Percentiles rank a stretch among this genome's conserved stretches.
These are phyloP conservation scores for Resseliella maxima DNA, from an alignment of 2,888 invertebrate genomes.

Conservation along the genomic window DNA sequence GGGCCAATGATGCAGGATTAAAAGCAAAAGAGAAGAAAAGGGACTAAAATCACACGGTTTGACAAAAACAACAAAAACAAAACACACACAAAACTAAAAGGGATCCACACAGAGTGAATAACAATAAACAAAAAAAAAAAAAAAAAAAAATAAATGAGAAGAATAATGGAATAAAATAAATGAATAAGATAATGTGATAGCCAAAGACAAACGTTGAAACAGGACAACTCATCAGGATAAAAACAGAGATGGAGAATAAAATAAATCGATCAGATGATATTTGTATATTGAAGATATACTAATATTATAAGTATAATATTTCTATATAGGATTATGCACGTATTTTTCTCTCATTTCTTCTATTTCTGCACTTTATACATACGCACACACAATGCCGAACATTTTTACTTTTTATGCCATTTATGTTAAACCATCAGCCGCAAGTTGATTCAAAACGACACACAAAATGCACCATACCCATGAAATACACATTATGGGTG, in stretches of 20 bases:
- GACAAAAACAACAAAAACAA: conserved; percentile 1
- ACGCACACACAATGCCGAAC: not conserved
- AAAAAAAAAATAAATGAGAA: not conserved
- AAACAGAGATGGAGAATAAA: conserved; percentile 20
- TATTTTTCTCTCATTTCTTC: not conserved
- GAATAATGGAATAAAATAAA: conserved; percentile 45
- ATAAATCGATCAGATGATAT: conserved; percentile 51
- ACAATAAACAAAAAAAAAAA: conserved; percentile 34
- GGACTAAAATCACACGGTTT: conserved; percentile 11
- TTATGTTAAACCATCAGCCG: not conserved
- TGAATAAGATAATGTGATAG: conserved; percentile 39
- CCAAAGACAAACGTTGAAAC: not conserved
- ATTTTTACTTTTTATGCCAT: conserved; percentile 40
- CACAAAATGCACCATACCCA: conserved; percentile 17
- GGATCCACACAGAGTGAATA: conserved; percentile 1
- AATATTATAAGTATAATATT: conserved; percentile 8
- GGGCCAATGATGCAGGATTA: not conserved
- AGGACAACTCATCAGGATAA: not conserved
- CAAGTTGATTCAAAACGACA: not conserved
- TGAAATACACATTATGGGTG: not conserved
- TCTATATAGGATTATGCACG: conserved; percentile 43
- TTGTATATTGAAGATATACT: conserved; percentile 50
- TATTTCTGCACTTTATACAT: not conserved
- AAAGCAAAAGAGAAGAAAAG: not conserved
- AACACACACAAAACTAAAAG: not conserved